These are phyloP conservation scores for Erebia ligea DNA, from an alignment of 2,888 invertebrate species.

Conservation along the genomic window DNA sequence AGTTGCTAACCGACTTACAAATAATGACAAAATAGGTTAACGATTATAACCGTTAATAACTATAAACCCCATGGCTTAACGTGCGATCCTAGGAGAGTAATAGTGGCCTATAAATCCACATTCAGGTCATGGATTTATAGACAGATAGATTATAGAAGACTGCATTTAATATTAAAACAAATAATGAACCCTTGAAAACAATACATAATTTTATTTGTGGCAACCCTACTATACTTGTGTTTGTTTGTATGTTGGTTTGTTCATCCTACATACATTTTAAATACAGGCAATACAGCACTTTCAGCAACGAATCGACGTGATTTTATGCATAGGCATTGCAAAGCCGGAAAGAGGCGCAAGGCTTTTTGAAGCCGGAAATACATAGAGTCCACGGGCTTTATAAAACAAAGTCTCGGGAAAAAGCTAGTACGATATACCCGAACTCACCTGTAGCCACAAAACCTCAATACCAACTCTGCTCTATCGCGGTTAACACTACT, in stretches of 20 bases:
- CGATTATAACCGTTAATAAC: background rate
- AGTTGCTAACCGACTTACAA: background rate
- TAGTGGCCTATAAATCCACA: background rate
- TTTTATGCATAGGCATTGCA: background rate
- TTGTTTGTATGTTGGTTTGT: background rate
- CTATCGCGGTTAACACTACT: slow-evolving; percentile 25
- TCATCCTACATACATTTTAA: background rate
- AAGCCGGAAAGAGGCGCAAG: background rate
- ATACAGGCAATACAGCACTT: background rate
- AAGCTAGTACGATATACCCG: background rate
- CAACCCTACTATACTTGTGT: no score
- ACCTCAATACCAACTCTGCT: slow-evolving; percentile 14
- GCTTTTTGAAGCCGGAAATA: background rate
- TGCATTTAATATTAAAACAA: no score
- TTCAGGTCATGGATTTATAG: background rate
- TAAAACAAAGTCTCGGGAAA: background rate
- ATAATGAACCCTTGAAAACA: no score
- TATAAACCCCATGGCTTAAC: slow-evolving; percentile 6
- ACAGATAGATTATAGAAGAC: background rate
- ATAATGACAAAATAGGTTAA: background rate
- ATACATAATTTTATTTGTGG: no score
- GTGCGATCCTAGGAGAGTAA: background rate
- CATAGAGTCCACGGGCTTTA: background rate
- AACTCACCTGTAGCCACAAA: slow-evolving; percentile 36
- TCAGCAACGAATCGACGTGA: background rate